A percentile compares a stretch with the other conserved stretches of the same genome.
Evolutionary conservation across 2,888 invertebrate genomes (phyloP).

Genomic region (Folsomia manolachei): DNA sequence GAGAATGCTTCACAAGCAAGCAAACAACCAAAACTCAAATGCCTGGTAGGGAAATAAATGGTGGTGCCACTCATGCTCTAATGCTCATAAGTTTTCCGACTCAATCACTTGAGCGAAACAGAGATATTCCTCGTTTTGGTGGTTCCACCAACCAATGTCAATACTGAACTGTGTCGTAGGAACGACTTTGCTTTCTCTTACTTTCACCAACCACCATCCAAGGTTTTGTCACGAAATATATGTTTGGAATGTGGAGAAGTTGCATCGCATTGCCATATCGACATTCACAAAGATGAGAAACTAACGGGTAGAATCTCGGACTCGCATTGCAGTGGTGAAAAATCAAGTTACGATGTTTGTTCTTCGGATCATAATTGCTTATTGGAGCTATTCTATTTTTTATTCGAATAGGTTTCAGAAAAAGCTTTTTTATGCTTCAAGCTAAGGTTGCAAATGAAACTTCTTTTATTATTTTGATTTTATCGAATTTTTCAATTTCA

Average conservation of each 20-base stretch:
- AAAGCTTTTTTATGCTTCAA: neutral
- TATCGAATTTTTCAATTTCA: no score
- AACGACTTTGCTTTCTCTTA: neutral
- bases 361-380: neutral
- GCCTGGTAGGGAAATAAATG: neutral
- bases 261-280: neutral
- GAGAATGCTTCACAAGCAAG: no score
- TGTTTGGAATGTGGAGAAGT: neutral
- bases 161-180: neutral
- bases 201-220: neutral
- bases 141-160: neutral
- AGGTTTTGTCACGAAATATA: neutral
- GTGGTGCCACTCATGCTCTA: constrained; percentile 1
- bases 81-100: constrained; percentile 1
- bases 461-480: no score
- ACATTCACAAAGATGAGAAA: neutral
- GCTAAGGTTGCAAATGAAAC: neutral
- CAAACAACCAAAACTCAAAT: no score
- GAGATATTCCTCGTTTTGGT: neutral
- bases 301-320: neutral
- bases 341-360: neutral
- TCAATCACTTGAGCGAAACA: neutral
- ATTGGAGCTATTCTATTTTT: no score
- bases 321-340: neutral
- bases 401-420: neutral